These are phyloP conservation scores for Hecatera dysodea DNA, from an alignment of 2,888 invertebrate species.

Conservation along the genomic window DNA sequence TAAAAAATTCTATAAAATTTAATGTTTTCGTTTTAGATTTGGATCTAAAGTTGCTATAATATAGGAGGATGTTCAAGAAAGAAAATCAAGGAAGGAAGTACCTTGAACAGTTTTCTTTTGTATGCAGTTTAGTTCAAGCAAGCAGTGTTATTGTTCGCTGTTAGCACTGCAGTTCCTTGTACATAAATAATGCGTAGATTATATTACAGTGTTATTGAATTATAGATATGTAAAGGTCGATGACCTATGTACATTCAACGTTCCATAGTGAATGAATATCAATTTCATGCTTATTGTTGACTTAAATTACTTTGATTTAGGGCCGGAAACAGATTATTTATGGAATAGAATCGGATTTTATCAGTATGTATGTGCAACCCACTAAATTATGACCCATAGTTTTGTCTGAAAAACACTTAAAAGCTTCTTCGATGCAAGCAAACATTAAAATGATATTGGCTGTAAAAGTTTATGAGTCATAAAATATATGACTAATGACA, in stretches of 20 bases:
- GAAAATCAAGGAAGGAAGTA: slow-evolving; percentile 30
- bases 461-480: slow-evolving; percentile 5
- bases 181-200: slow-evolving; percentile 30
- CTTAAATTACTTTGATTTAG: slow-evolving; percentile 8
- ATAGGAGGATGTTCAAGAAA: slow-evolving; percentile 7
- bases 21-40: slow-evolving; percentile 17
- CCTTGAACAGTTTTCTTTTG: slow-evolving; percentile 31
- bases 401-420: too few relatives aligned
- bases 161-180: slow-evolving; percentile 37
- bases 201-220: slow-evolving; percentile 35
- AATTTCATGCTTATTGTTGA: slow-evolving; percentile 2
- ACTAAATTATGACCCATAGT: too few relatives aligned
- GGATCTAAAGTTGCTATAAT: not conserved
- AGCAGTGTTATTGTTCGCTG: slow-evolving; percentile 22
- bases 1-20: slow-evolving; percentile 14
- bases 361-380: too few relatives aligned
- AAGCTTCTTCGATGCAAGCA: not conserved
- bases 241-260: slow-evolving; percentile 4
- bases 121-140: slow-evolving; percentile 52
- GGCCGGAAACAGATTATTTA: slow-evolving; percentile 5
- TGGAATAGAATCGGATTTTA: not conserved
- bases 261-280: slow-evolving; percentile 8
- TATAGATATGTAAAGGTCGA: slow-evolving; percentile 9
- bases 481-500: slow-evolving; percentile 7
- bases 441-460: slow-evolving; percentile 9